phyloP scores from a whole-genome alignment of 2,888 invertebrate species.

The Pollenia amentaria region DNA sequence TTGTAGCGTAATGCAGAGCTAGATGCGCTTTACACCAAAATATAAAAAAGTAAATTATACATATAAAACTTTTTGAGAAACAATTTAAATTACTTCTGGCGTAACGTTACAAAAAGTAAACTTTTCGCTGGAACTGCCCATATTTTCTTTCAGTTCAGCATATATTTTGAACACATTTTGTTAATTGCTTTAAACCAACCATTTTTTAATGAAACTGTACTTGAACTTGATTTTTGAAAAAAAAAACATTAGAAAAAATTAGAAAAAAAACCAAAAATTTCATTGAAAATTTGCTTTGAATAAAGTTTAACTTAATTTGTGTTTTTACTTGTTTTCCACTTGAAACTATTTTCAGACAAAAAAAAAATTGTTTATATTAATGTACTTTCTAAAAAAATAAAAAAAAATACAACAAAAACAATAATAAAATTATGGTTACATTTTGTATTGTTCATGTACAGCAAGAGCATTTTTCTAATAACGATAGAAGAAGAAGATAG shows the following conservation, averaged over 20 bases:
- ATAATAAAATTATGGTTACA: slow-evolving; percentile 48
- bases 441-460: slow-evolving; percentile 31
- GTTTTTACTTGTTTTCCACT: slow-evolving; percentile 20
- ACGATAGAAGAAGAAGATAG: slow-evolving; percentile 37
- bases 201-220: slow-evolving; percentile 47
- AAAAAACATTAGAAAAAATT: too few species aligned
- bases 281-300: slow-evolving; percentile 52
- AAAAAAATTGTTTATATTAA: slow-evolving; percentile 43
- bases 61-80: too few species aligned
- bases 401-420: slow-evolving; percentile 9
- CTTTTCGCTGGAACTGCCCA: too few species aligned
- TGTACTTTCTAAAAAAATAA: slow-evolving; percentile 65
- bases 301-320: slow-evolving; percentile 15
- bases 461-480: slow-evolving; percentile 1
- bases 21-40: too few species aligned
- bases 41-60: too few species aligned
- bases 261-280: slow-evolving; percentile 21
- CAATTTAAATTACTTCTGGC: too few species aligned
- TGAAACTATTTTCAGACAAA: neutral
- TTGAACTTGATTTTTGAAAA: slow-evolving; percentile 66
- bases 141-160: too few species aligned
- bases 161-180: neutral
- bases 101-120: too few species aligned
- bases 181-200: neutral
- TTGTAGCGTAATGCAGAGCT: too few species aligned